These are phyloP conservation scores for Chlorops oryzae DNA, from an alignment of 1,140 invertebrate genomes.

Conservation along the genomic window DNA sequence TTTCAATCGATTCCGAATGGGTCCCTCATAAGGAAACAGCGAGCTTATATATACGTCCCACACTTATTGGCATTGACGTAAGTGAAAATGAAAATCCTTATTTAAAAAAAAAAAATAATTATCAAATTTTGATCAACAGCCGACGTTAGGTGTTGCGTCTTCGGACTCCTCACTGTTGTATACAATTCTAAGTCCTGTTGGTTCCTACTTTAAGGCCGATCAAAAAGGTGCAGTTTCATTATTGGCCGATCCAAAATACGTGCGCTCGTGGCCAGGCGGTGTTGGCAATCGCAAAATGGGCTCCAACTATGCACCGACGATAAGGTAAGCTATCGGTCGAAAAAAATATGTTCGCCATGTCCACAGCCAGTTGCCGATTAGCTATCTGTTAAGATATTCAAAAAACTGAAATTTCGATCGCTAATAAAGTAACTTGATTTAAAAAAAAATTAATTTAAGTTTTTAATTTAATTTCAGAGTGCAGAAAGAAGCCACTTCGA, in stretches of 20 bases:
- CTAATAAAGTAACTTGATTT: too few relatives aligned
- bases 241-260: slow-evolving; percentile 51
- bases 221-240: slow-evolving; percentile 61
- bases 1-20: slow-evolving; percentile 95
- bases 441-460: too few relatives aligned
- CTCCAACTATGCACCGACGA: slow-evolving; percentile 84
- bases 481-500: slow-evolving; percentile 69
- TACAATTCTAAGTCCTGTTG: slow-evolving; percentile 87
- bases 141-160: slow-evolving; percentile 80
- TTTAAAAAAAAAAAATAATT: slow-evolving; percentile 1
- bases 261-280: slow-evolving; percentile 83
- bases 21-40: slow-evolving; percentile 83
- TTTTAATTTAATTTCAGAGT: too few relatives aligned
- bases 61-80: slow-evolving; percentile 94
- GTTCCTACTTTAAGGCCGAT: slow-evolving; percentile 77
- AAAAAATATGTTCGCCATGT: too few relatives aligned
- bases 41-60: slow-evolving; percentile 94
- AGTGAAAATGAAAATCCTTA: slow-evolving; percentile 41
- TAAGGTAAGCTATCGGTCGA: too few relatives aligned
- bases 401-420: too few relatives aligned
- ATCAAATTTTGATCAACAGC: slow-evolving; percentile 53
- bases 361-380: too few relatives aligned
- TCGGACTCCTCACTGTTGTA: slow-evolving; percentile 83
- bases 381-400: too few relatives aligned
- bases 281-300: slow-evolving; percentile 93